These are phyloP conservation scores for Mythimna albipuncta DNA, from an alignment of 2,888 invertebrate genomes.

Conservation along the genomic window DNA sequence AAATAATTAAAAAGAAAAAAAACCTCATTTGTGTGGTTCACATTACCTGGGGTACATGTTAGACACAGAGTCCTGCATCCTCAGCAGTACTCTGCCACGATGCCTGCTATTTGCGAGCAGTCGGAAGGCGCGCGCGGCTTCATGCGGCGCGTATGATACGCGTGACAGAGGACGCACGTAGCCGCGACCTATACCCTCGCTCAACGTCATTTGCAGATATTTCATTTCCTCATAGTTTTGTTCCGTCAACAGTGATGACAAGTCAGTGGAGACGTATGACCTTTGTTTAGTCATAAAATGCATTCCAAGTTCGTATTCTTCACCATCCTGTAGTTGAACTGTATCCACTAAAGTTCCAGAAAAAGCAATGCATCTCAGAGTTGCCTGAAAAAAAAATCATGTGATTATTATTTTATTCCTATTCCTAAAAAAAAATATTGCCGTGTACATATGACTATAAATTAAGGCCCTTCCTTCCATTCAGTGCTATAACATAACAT, in stretches of 20 bases:
- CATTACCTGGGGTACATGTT: slow-evolving; percentile 12
- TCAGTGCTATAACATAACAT: too few species aligned
- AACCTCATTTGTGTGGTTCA: too few species aligned
- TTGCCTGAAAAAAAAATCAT: slow-evolving; percentile 31
- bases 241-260: slow-evolving; percentile 66
- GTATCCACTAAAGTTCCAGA: slow-evolving; percentile 67
- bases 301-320: slow-evolving; percentile 69
- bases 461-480: too few species aligned
- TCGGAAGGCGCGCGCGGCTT: slow-evolving; percentile 72
- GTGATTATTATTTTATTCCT: background rate
- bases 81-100: slow-evolving; percentile 77
- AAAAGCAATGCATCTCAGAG: slow-evolving; percentile 50
- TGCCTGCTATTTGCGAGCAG: slow-evolving; percentile 75
- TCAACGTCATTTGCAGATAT: slow-evolving; percentile 69
- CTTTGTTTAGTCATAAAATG: slow-evolving; percentile 55
- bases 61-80: slow-evolving; percentile 52
- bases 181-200: slow-evolving; percentile 77
- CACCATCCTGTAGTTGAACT: slow-evolving; percentile 59
- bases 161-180: slow-evolving; percentile 78
- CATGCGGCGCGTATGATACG: slow-evolving; percentile 71
- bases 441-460: too few species aligned
- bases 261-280: slow-evolving; percentile 64
- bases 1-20: too few species aligned
- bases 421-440: too few species aligned
- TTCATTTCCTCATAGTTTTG: slow-evolving; percentile 61